These are phyloP conservation scores for Ornithorhynchus anatinus DNA, from an alignment of 2,113 vertebrate species.

Conservation along the genomic window DNA sequence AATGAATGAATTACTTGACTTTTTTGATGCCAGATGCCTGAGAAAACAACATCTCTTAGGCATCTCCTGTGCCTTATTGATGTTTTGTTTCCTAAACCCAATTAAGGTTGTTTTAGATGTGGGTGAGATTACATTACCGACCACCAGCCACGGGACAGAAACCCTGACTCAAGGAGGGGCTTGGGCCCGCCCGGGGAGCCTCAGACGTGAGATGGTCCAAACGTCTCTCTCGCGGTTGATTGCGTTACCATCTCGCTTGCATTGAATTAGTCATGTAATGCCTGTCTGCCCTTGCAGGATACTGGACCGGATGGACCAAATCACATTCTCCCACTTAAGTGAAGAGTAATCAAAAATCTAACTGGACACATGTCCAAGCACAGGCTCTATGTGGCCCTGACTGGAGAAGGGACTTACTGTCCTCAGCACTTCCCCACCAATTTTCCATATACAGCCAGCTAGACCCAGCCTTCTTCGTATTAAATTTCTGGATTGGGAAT, in stretches of 20 bases:
- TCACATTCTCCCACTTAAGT: background rate
- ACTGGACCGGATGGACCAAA: background rate
- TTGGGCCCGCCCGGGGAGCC: background rate
- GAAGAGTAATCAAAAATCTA: background rate
- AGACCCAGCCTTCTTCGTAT: too few relatives aligned
- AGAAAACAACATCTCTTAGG: background rate
- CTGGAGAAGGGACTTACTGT: too few relatives aligned
- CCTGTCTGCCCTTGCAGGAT: background rate
- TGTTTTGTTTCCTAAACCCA: background rate
- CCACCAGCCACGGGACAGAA: background rate
- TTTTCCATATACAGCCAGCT: too few relatives aligned
- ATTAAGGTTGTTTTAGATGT: background rate
- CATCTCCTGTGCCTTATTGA: background rate
- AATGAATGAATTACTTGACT: too few relatives aligned
- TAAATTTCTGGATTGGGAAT: too few relatives aligned
- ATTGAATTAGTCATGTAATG: background rate
- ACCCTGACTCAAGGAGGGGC: background rate
- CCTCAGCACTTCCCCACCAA: too few relatives aligned
- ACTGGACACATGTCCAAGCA: background rate
- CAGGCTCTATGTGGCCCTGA: too few relatives aligned
- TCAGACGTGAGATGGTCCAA: background rate
- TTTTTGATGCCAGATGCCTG: too few relatives aligned
- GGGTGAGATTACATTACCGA: background rate
- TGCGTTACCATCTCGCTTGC: background rate
- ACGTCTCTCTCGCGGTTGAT: slow-evolving; percentile 8